Base-by-base conservation (phyloP, 2,888 invertebrate species). In the Glaucopsyche alexis region DNA sequence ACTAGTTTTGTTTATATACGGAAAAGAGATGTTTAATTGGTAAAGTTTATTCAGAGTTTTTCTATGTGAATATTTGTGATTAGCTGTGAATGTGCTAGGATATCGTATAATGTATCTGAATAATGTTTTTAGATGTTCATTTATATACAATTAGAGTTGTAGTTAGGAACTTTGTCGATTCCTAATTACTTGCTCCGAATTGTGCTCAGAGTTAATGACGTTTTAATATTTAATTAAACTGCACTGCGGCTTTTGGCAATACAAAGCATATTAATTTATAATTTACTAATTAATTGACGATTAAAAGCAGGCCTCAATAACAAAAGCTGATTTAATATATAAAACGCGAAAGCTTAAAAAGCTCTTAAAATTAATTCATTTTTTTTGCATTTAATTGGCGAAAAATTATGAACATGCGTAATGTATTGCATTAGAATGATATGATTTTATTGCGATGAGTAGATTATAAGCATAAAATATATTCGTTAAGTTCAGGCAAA, bases 181-280 rank as follows among this genome's bases (percentile, higher is more conserved):
- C 11, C 29, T 6, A 60, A 13, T 29, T 13, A 29, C 60, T 29
- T 19, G 6, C 9, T 60, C 6, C 29, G 2, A 40, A 65, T 55
- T 60, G 60, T 45, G 80, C 81, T 76, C 80, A 81, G 81, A 82
- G 72, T 29, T 72, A 67, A 67, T 52, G 67, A 72, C 52, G 29
- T 67, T 49, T 55, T 55, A 55, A 67, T 69, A 69, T 69, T 69
- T 2, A 29, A 69, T 49, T 19, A 47, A 13, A 6, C 69, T 47
- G 49, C 49, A 69, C 29, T 69, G 69, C 69, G 69, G 16, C 55
- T 19, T 1, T 55, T 60, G 29, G 60, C 29, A 38, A 9, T 60
- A 29, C 29, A 60, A 29, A 60, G 14, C 29, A 19, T 14, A 13
- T 60, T 60, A 29, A 38, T 60, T 60, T 16, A 16, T 19, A 16